These are phyloP conservation scores for Hyperopisus bebe DNA, from an alignment of 2,113 vertebrate genomes.

Conservation along the genomic window DNA sequence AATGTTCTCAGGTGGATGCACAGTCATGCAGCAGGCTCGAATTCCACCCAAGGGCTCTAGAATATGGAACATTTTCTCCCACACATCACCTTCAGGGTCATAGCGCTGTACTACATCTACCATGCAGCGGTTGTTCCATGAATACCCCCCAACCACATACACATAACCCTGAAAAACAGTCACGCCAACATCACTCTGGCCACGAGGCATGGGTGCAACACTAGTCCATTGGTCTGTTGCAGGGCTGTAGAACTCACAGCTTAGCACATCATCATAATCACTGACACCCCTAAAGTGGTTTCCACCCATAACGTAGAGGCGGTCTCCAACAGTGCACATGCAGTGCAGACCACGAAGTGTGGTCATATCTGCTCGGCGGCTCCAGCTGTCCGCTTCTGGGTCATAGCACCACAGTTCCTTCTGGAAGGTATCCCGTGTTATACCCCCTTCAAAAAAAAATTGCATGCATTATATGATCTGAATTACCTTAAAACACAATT, in stretches of 20 bases:
- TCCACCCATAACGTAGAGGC: conserved; percentile 70
- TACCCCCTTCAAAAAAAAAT: conserved; percentile 53
- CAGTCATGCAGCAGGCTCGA: conserved; percentile 66
- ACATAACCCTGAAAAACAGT: conserved; percentile 60
- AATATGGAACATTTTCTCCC: conserved; percentile 66
- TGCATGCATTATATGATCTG: background rate
- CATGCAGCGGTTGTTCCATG: conserved; percentile 75
- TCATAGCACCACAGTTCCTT: conserved; percentile 65
- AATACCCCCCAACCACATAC: conserved; percentile 71
- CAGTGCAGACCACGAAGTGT: conserved; percentile 70
- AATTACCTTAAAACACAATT: background rate
- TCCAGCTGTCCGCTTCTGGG: conserved; percentile 54
- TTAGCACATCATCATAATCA: conserved; percentile 68
- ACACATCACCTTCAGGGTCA: conserved; percentile 57
- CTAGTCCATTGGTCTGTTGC: conserved; percentile 62
- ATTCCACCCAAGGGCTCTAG: conserved; percentile 70
- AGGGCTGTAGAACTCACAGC: conserved; percentile 67
- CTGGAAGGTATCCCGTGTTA: conserved; percentile 71
- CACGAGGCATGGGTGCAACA: conserved; percentile 64
- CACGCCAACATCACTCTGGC: conserved; percentile 68
- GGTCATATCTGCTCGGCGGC: conserved; percentile 59
- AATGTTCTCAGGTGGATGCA: conserved; percentile 57
- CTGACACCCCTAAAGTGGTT: conserved; percentile 67
- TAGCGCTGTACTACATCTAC: conserved; percentile 70
- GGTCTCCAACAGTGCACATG: conserved; percentile 66